Base-by-base conservation (phyloP, 2,797 vertebrate genomes). In the Neosilurus hyrtlii region DNA sequence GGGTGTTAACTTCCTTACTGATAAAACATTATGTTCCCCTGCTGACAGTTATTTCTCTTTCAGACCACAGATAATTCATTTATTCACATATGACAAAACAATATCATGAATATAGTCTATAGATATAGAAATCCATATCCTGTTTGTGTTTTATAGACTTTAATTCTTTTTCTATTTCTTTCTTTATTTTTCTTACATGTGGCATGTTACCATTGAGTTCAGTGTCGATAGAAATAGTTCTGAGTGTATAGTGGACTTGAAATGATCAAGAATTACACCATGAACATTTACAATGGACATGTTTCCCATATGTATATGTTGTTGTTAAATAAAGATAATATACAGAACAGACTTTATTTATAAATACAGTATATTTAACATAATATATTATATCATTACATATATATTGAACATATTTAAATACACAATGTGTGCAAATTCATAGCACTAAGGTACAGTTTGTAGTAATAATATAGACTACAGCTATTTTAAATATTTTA, bases 1-100 rank as follows among this genome's bases (percentile, higher is more conserved):
- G 84, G 68, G 76, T 80, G 81, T 67, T 61, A 20, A 82, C 84
- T 85, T 85, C 81, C 84, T 70, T 62, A 22, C 63, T 73, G 84
- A 82, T 79, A 51, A 85, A 85, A 80, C 57, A 26, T 66, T 1
- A 68, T 61, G 81, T 52, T 61, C 35, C 61, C 9, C 18, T 37
- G 20, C 20, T 62, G 57, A 71, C n/a, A 9, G 70, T 67, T 57
- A 26, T 30, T 43, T 62, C 43, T 62, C 5, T 78, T 71, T 82
- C 49, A 61, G 37, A 72, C 37, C 24, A 51, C 57, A 71, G n/a
- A 66, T 72, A 26, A 56, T 20, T 9, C 15, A 10, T 20, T 68
- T 80, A 24, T 68, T 68, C 63, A 35, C 65, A 68, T 57, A 12
- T 56, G 24, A n/a, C n/a, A 26, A 52, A 52, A 67, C 15, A 56